These are phyloP conservation scores for Tachycineta bicolor DNA, from an alignment of 2,113 vertebrate genomes.

Conservation along the genomic window DNA sequence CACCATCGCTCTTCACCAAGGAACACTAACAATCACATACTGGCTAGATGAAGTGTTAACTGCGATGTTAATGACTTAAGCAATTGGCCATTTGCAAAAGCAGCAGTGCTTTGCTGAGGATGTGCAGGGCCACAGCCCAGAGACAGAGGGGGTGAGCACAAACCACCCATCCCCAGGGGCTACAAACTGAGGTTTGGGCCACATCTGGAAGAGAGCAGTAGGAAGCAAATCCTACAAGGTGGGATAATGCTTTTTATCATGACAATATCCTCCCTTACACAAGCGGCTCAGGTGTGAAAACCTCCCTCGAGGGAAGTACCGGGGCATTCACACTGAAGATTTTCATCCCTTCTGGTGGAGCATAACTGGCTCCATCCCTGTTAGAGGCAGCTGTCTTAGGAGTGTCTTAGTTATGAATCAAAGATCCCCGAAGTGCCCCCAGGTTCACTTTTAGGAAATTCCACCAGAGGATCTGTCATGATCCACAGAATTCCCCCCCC, in stretches of 20 bases:
- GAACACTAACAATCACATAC: not conserved
- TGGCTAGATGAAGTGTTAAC: not conserved
- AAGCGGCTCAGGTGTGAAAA: not conserved
- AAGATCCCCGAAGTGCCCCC: accelerated
- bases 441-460: not conserved
- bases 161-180: not conserved
- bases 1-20: not conserved
- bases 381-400: not conserved
- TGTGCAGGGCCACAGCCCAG: not conserved
- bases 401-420: not conserved
- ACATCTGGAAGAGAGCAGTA: not conserved
- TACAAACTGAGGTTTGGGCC: not conserved
- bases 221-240: not conserved
- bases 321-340: not conserved
- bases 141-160: not conserved
- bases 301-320: not conserved
- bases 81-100: not conserved
- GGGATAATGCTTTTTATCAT: not conserved
- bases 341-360: not conserved
- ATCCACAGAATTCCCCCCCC: not conserved
- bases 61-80: not conserved
- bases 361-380: not conserved
- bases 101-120: not conserved
- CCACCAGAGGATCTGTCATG: not conserved
- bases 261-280: not conserved